Base-by-base conservation (phyloP, 2,113 vertebrate genomes). In the Platysteira castanea region DNA sequence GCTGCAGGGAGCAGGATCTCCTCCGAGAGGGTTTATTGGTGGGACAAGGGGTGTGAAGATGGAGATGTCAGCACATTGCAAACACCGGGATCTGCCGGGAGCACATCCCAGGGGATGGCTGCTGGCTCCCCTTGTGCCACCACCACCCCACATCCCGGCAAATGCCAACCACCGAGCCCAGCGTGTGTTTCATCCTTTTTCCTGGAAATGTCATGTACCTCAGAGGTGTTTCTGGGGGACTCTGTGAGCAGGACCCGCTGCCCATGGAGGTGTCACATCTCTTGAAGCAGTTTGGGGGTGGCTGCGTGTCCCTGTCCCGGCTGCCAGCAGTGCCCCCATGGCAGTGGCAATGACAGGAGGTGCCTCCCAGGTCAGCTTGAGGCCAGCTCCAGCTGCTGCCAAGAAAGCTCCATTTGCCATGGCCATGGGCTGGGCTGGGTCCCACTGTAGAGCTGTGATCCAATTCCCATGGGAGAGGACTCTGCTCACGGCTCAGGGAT, bases 181-280 rank as follows among this genome's bases (percentile, higher is more conserved):
- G 41, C 0, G 14, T 4, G 13, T 1, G 14, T 20, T 21, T 5
- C 42, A 7, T 11, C 4, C 7, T 26, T 33, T 15, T 17, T 11
- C 39, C 57, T 37, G 39, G 47, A 9, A 21, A 7, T 1, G 1
- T 21, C 27, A 47, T 27, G 39, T 27, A 6, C 41, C 57, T 33
- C 57, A 4, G 22, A 37, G 47, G 33, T 4, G 57, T 27, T 44
- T 11, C 31, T 27, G 57, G 47, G 75, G 47, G 21, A 3, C 39
- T 22, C 69, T 22, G 46, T 16, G 79, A 46, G 81, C 68, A 39
- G 68, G 8, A 33, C 17, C n/a, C 0, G 2, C 69, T 64, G 59
- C 49, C 68, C 69, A 18, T 1, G 11, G 28, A 15, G n/a, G 0
- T 64, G n/a, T 18, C 49, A 14, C 49, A 10, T 11, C 49, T 27